phyloP scores from a whole-genome alignment of 2,888 invertebrate genomes.

The Dasypolia templi region DNA sequence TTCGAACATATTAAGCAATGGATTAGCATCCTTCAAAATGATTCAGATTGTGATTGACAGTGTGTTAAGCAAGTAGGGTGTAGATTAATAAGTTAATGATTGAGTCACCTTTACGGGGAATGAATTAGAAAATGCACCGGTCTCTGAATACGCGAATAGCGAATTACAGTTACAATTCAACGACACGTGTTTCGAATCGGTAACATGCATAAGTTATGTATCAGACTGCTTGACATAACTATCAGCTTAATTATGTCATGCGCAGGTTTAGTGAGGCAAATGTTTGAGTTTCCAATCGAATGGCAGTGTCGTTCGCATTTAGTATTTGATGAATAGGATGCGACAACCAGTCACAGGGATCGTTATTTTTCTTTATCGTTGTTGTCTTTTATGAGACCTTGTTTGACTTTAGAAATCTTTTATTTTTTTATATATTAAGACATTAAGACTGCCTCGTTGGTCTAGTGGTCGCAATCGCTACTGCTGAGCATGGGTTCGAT shows the following conservation, averaged over 20 bases:
- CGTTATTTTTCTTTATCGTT: too few relatives aligned
- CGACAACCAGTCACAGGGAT: not conserved
- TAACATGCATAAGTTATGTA: constrained; percentile 22
- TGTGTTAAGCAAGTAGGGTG: too few relatives aligned
- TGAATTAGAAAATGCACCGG: constrained; percentile 5
- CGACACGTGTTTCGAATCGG: constrained; percentile 5
- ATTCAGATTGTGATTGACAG: too few relatives aligned
- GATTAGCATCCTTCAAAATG: too few relatives aligned
- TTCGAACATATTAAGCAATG: too few relatives aligned
- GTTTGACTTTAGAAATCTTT: not conserved
- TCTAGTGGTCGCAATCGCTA: too few relatives aligned
- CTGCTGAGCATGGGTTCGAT: too few relatives aligned
- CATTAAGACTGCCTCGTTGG: too few relatives aligned
- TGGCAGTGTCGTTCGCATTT: not conserved
- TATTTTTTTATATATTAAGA: too few relatives aligned
- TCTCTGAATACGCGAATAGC: not conserved
- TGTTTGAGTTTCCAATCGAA: not conserved
- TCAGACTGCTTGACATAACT: not conserved
- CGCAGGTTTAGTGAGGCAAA: not conserved
- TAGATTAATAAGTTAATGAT: not conserved
- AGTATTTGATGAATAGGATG: not conserved
- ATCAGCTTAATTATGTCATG: not conserved
- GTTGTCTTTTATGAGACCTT: not conserved
- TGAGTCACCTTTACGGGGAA: not conserved
- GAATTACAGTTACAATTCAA: not conserved